Conservation (phyloP, 1,140 invertebrate species). For the Leptopilina clavipes region DNA sequence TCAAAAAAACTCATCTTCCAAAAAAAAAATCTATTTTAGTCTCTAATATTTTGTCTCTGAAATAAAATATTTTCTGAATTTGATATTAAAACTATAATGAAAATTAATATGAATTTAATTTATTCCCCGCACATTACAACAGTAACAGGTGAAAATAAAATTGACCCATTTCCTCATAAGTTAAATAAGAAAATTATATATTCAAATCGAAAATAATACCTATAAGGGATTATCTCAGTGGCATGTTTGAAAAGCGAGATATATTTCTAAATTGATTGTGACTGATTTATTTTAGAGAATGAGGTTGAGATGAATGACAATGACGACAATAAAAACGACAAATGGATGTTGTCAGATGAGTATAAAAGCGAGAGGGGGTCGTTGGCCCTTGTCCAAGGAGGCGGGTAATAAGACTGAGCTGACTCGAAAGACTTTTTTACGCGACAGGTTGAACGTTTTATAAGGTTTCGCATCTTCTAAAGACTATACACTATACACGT, state of each 20-base stretch:
- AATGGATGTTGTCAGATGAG: constrained; percentile 11
- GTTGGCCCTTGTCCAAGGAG: constrained; percentile 16
- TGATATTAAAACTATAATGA: no score
- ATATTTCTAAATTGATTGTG: constrained; percentile 1
- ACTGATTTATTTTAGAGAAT: constrained; percentile 14
- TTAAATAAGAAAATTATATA: no score
- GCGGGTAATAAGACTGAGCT: constrained; percentile 15
- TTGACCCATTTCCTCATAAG: no score
- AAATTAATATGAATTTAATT: no score
- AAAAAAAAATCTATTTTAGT: no score
- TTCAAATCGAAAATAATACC: no score
- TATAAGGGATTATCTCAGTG: no score
- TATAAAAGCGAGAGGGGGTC: neutral
- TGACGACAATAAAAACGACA: constrained; percentile 23
- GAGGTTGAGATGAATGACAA: constrained; percentile 21
- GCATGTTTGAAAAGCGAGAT: neutral
- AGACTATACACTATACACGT: constrained; percentile 18
- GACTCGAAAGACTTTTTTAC: constrained; percentile 25
- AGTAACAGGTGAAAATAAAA: no score
- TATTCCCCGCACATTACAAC: no score
- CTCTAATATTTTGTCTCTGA: no score
- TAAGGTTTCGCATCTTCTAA: constrained; percentile 27
- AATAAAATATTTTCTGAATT: no score
- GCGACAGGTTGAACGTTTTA: constrained; percentile 19
- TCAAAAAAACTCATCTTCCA: no score